Percentiles rank a stretch among this genome's conserved stretches.
Conservation (phyloP, 2,797 vertebrate genomes). For the Macropus fuliginosus region DNA sequence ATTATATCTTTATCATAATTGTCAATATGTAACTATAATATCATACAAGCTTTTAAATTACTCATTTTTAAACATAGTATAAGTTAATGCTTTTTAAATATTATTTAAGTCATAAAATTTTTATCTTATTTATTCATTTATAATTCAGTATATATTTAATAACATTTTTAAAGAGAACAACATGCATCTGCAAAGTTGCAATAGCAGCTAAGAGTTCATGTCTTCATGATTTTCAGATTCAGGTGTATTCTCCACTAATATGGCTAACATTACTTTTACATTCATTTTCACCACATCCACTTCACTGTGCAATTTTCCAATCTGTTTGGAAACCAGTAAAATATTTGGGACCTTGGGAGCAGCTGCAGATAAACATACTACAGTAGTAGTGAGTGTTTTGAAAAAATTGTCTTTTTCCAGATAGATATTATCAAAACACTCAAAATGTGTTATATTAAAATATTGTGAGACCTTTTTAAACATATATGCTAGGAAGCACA, state of each 20-base stretch:
- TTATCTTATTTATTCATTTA: conserved; percentile 1
- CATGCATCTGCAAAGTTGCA: background rate
- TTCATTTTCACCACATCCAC: conserved; percentile 88
- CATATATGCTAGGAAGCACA: background rate
- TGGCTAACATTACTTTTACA: conserved; percentile 83
- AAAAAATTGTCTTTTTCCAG: background rate
- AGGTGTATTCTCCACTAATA: background rate
- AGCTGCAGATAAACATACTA: background rate
- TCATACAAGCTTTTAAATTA: background rate
- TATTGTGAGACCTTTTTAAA: background rate
- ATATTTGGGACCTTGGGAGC: background rate
- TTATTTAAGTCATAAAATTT: conserved; percentile 38
- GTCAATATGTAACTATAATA: conserved; percentile 47
- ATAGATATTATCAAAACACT: background rate
- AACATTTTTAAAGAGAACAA: conserved; percentile 22
- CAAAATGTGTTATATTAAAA: background rate
- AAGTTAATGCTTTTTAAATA: conserved; percentile 42
- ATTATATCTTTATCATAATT: conserved; percentile 24
- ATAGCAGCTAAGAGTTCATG: background rate
- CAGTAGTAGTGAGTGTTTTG: background rate
- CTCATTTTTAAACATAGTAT: conserved; percentile 11
- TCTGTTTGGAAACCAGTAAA: conserved; percentile 71
- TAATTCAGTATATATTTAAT: conserved; percentile 11
- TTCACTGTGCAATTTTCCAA: conserved; percentile 88
- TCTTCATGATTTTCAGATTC: conserved; percentile 9